Evolutionary conservation across 2,888 invertebrate species (phyloP).

Genomic region (Adineta ricciae): DNA sequence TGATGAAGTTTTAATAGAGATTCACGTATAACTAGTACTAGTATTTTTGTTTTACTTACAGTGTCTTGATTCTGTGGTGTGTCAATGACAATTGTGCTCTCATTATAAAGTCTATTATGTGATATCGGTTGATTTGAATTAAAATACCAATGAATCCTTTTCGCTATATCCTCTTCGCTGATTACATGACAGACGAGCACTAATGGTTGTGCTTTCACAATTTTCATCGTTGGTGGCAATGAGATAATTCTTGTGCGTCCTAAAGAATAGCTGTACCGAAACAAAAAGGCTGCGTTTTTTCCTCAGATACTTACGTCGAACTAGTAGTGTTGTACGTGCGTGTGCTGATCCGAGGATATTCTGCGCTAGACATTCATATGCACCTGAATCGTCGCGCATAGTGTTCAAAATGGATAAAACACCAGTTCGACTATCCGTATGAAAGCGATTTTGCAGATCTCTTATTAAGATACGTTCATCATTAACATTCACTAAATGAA

Average conservation of each 20-base stretch:
- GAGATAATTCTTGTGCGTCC: neutral
- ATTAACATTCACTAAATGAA: neutral
- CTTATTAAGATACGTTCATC: neutral
- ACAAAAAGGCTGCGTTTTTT: neutral
- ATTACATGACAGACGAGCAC: neutral
- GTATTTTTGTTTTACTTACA: neutral
- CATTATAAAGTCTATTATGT: neutral
- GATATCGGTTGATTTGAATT: neutral
- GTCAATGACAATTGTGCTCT: neutral
- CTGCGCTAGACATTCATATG: constrained; percentile 83
- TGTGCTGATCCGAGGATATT: constrained; percentile 83
- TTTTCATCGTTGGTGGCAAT: neutral
- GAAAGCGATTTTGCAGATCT: neutral
- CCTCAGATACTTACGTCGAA: constrained; percentile 69
- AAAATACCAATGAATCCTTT: neutral
- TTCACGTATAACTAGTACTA: too few relatives aligned
- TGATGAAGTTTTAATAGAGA: too few relatives aligned
- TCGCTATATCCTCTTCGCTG: neutral
- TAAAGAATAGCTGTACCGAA: neutral
- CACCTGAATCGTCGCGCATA: constrained; percentile 73
- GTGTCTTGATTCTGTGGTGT: neutral
- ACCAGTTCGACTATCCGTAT: constrained; percentile 64
- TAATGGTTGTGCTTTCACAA: neutral
- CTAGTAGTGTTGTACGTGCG: constrained; percentile 77
- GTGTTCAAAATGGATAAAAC: constrained; percentile 69